Percentiles rank a stretch among this genome's conserved stretches.
These are phyloP conservation scores for Geophilus truncorum DNA, from an alignment of 2,888 invertebrate genomes.

Conservation along the genomic window DNA sequence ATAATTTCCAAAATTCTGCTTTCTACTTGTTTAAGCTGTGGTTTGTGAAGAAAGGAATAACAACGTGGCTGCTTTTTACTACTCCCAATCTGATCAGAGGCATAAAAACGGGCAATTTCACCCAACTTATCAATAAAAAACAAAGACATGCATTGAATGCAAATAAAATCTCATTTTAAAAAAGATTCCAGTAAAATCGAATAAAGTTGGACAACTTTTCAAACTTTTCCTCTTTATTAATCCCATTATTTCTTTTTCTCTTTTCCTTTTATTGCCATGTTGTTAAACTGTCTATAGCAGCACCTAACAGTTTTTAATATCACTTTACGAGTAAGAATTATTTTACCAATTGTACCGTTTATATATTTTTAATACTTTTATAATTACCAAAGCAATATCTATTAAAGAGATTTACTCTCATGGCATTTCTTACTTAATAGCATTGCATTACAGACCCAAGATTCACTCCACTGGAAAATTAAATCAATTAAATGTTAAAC, in stretches of 20 bases:
- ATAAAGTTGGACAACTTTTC: not conserved
- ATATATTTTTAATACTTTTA: too few relatives aligned
- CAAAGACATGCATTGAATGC: slow-evolving; percentile 16
- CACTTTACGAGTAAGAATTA: too few relatives aligned
- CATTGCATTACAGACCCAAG: too few relatives aligned
- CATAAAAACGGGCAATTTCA: slow-evolving; percentile 1
- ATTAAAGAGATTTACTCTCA: too few relatives aligned
- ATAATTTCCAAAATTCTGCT: not conserved
- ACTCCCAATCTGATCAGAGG: not conserved
- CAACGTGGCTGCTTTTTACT: not conserved
- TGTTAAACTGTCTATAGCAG: not conserved
- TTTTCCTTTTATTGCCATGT: not conserved
- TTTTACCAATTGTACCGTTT: too few relatives aligned
- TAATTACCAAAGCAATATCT: too few relatives aligned
- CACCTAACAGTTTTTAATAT: too few relatives aligned
- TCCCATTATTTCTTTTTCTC: not conserved
- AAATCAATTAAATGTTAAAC: too few relatives aligned
- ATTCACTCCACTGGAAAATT: too few relatives aligned
- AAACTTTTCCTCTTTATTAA: not conserved
- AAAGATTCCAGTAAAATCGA: not conserved
- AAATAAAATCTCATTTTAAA: not conserved
- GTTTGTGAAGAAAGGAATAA: not conserved
- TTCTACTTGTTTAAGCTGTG: not conserved
- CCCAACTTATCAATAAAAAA: not conserved
- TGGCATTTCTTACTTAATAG: too few relatives aligned